Percentiles rank a stretch among this genome's conserved stretches.
Evolutionary conservation across 2,797 vertebrate species (phyloP).

Genomic region (Alosa sapidissima): DNA sequence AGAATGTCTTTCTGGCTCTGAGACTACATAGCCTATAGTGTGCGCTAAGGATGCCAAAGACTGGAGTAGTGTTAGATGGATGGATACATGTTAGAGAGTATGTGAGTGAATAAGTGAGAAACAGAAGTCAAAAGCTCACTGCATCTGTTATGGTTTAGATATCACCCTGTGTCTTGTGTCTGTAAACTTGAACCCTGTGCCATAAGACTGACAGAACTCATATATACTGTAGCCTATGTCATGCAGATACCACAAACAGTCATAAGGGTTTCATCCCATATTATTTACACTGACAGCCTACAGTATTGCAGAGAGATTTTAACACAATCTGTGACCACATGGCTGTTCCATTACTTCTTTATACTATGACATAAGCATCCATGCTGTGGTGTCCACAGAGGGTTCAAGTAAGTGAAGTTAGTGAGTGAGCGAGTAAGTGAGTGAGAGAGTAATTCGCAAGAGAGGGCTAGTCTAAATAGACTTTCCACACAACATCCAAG

Average conservation of each 20-base stretch:
- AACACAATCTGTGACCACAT: not conserved
- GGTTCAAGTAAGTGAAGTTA: no score
- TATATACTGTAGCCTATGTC: not conserved
- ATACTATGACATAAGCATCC: no score
- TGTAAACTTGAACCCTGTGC: not conserved
- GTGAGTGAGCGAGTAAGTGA: not conserved
- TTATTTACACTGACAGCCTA: not conserved
- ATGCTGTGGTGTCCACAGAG: no score
- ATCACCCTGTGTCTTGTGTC: not conserved
- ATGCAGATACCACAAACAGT: not conserved
- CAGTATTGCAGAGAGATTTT: not conserved
- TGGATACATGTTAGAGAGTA: not conserved
- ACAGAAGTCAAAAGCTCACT: not conserved
- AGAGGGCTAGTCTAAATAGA: not conserved
- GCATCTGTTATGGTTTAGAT: not conserved
- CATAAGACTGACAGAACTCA: not conserved
- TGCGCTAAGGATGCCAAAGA: not conserved
- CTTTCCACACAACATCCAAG: not conserved
- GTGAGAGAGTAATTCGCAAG: not conserved
- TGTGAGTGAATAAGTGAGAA: not conserved
- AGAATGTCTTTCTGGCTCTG: constrained; percentile 11
- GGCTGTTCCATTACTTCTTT: not conserved
- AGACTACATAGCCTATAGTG: not conserved
- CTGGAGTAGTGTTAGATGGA: not conserved
- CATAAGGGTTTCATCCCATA: not conserved